phyloP scores from a whole-genome alignment of 2,797 vertebrate species.

The Silurus lanzhouensis region DNA sequence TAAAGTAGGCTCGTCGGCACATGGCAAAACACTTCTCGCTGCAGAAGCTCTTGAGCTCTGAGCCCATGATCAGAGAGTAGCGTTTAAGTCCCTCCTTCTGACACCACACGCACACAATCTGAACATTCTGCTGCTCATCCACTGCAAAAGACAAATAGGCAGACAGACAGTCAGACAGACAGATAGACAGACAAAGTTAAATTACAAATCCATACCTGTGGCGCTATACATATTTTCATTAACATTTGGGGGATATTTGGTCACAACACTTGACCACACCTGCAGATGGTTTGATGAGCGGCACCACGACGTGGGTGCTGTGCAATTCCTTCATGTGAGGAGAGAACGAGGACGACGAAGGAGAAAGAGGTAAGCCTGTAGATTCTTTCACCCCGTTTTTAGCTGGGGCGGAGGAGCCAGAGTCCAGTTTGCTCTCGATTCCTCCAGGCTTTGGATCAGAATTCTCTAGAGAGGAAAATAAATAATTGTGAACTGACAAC shows the following conservation, averaged over 20 bases:
- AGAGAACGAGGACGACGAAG: constrained; percentile 82
- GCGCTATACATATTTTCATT: background rate
- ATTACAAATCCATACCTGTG: background rate
- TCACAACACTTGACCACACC: constrained; percentile 68
- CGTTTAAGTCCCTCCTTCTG: constrained; percentile 98
- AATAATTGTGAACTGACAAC: background rate
- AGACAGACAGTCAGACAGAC: background rate
- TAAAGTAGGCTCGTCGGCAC: constrained; percentile 97
- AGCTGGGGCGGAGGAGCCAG: constrained; percentile 80
- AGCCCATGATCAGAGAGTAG: constrained; percentile 96
- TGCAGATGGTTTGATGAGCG: constrained; percentile 96
- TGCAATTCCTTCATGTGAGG: constrained; percentile 87
- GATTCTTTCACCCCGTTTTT: constrained; percentile 87
- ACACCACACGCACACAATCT: constrained; percentile 99
- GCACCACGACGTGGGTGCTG: constrained; percentile 90
- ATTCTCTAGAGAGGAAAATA: constrained; percentile 83
- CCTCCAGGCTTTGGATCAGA: constrained; percentile 91
- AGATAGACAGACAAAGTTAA: background rate
- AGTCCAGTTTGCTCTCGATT: constrained; percentile 80
- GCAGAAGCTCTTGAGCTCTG: constrained; percentile 98
- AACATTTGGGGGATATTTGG: background rate
- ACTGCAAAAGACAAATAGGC: constrained; percentile 68
- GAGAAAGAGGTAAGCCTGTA: constrained; percentile 67
- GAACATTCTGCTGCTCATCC: constrained; percentile 94
- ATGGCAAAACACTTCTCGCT: constrained; percentile 98